A percentile compares a stretch with the other conserved stretches of the same genome.
phyloP scores from a whole-genome alignment of 2,888 invertebrate species.

The Lasiommata megera region DNA sequence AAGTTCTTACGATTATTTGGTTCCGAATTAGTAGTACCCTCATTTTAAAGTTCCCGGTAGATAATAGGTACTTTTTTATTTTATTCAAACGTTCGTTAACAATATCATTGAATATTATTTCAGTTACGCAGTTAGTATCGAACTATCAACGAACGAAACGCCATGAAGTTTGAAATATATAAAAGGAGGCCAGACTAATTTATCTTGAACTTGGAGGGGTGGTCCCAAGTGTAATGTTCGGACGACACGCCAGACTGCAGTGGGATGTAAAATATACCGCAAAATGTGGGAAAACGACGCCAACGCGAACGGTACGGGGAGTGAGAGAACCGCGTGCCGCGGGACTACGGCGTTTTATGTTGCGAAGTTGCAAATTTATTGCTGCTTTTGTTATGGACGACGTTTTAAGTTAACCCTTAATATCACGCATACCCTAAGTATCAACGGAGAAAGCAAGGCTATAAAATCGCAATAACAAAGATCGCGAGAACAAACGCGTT shows the following conservation, averaged over 20 bases:
- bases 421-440: no score
- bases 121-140: no score
- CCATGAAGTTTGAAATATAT: not conserved
- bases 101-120: no score
- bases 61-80: no score
- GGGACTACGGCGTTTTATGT: not conserved
- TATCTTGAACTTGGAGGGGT: constrained; percentile 21
- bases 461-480: no score
- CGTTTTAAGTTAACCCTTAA: not conserved
- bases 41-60: no score
- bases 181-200: constrained; percentile 20
- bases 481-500: no score
- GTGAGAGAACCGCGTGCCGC: not conserved
- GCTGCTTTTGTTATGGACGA: not conserved
- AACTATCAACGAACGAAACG: not conserved
- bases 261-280: constrained; percentile 13
- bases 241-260: constrained; percentile 18
- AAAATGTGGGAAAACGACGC: constrained; percentile 8
- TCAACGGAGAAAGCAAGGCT: no score
- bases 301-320: constrained; percentile 2
- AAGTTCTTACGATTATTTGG: no score
- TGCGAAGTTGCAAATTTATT: not conserved
- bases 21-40: no score
- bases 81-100: no score
- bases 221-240: constrained; percentile 15